Percentiles rank a stretch among this genome's conserved stretches.
Conservation (phyloP, 2,888 invertebrate species). For the Helicoverpa assulta region DNA sequence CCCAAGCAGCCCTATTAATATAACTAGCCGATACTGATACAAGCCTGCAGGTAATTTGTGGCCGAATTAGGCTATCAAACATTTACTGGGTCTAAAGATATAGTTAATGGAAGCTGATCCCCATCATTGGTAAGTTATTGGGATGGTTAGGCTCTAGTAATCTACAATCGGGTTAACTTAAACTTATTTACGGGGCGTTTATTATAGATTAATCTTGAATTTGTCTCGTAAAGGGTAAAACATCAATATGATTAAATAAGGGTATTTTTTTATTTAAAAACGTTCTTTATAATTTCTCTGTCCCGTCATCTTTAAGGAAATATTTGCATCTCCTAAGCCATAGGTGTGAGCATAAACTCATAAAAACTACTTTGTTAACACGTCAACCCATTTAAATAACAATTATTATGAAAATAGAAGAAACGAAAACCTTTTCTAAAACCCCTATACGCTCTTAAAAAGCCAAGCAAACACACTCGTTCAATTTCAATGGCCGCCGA, state of each 20-base stretch:
- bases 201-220: too few species aligned
- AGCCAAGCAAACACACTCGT: slow-evolving; percentile 77
- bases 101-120: not conserved
- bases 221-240: too few species aligned
- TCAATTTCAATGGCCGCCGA: slow-evolving; percentile 78
- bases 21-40: slow-evolving; percentile 74
- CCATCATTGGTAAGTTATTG: slow-evolving; percentile 11
- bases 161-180: too few species aligned
- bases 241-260: too few species aligned
- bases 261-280: too few species aligned
- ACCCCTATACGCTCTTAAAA: slow-evolving; percentile 61
- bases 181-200: too few species aligned
- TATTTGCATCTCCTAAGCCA: too few species aligned
- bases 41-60: slow-evolving; percentile 53
- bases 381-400: slow-evolving; percentile 8
- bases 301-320: too few species aligned
- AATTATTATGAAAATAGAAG: slow-evolving; percentile 14
- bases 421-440: slow-evolving; percentile 35
- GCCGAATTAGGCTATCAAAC: slow-evolving; percentile 64
- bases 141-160: not conserved
- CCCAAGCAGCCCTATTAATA: slow-evolving; percentile 77
- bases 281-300: too few species aligned
- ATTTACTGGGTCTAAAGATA: slow-evolving; percentile 33
- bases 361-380: too few species aligned
- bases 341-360: too few species aligned